These are phyloP conservation scores for Atethmia centrago DNA, from an alignment of 2,888 invertebrate genomes.

Conservation along the genomic window DNA sequence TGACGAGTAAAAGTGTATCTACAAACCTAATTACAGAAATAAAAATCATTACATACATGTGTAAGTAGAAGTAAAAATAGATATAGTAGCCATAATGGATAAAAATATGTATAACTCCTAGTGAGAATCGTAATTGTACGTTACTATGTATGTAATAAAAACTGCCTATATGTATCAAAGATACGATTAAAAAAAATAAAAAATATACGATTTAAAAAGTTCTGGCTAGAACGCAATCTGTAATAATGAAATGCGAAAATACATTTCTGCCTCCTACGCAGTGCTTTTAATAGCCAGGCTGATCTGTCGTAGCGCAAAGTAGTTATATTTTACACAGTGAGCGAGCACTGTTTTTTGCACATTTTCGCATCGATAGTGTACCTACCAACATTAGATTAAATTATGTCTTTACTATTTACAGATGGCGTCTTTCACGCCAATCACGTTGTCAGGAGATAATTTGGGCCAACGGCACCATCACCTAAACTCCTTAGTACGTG, in stretches of 20 bases:
- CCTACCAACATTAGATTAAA: background rate
- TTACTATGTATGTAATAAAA: background rate
- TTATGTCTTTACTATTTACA: conserved; percentile 21
- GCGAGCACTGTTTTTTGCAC: background rate
- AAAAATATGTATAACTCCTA: background rate
- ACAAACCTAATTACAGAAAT: too few relatives aligned
- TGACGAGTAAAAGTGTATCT: too few relatives aligned
- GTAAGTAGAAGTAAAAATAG: too few relatives aligned
- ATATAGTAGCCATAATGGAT: too few relatives aligned
- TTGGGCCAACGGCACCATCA: conserved; percentile 75
- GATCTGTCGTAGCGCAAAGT: background rate
- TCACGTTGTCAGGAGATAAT: conserved; percentile 72
- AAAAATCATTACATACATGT: too few relatives aligned
- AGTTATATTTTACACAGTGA: background rate
- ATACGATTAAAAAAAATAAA: too few relatives aligned
- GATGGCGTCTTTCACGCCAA: conserved; percentile 70
- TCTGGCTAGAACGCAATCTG: background rate
- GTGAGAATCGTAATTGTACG: background rate
- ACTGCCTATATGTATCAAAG: too few relatives aligned
- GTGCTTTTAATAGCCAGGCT: conserved; percentile 18
- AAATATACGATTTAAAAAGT: background rate
- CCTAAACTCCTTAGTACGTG: conserved; percentile 72
- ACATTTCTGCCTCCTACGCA: conserved; percentile 28
- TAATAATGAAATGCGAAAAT: conserved; percentile 16
- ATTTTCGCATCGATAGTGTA: background rate